Evolutionary conservation across 2,888 invertebrate species (phyloP).

Genomic region (Epinotia demarniana): DNA sequence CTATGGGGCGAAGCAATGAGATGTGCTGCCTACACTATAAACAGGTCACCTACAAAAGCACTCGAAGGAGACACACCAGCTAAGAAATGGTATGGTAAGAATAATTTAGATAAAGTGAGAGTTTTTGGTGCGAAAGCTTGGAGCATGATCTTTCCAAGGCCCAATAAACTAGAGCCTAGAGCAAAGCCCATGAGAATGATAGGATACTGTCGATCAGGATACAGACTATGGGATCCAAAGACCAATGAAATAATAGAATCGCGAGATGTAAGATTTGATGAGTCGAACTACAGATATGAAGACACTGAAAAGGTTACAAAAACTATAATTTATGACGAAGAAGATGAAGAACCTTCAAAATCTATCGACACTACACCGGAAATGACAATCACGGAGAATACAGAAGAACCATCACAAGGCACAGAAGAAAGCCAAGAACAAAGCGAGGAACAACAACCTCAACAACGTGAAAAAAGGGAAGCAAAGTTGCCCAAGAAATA

Average conservation of each 20-base stretch:
- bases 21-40: slow-evolving; percentile 1
- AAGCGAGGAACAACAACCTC: not conserved
- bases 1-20: slow-evolving; percentile 6
- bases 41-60: not conserved
- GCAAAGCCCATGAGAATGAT: slow-evolving; percentile 6
- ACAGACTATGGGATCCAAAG: slow-evolving; percentile 1
- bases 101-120: not conserved
- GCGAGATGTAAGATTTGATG: not conserved
- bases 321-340: not conserved
- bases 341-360: not conserved
- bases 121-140: slow-evolving; percentile 4
- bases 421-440: not conserved
- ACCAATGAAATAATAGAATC: not conserved
- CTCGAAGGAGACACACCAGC: not conserved
- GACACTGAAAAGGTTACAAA: not conserved
- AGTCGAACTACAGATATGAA: slow-evolving; percentile 3
- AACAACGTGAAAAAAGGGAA: not conserved
- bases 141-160: not conserved
- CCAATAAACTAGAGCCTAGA: not conserved
- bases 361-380: not conserved
- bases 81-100: not conserved
- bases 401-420: not conserved
- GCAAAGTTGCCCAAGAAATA: not conserved
- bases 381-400: not conserved
- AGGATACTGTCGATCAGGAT: not conserved